Percentiles rank a stretch among this genome's conserved stretches.
Evolutionary conservation across 2,888 invertebrate genomes (phyloP).

Genomic region (Linhomoeus sp.): DNA sequence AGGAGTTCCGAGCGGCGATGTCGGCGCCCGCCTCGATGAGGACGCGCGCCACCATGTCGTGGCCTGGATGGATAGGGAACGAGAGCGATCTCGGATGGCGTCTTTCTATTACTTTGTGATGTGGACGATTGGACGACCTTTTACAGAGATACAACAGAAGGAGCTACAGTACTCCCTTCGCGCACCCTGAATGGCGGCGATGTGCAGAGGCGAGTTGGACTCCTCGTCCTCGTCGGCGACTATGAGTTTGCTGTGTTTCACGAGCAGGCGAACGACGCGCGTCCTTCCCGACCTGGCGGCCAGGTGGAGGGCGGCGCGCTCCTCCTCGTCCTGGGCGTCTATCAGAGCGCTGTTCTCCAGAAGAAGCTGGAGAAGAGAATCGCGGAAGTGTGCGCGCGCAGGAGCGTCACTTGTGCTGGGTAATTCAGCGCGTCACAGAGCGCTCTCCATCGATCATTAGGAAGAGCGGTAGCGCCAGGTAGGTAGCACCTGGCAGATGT

Average conservation of each 20-base stretch:
- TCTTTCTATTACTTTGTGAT: no score
- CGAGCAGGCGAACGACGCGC: slow-evolving; percentile 23
- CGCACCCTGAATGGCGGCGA: slow-evolving; percentile 27
- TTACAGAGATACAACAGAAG: not conserved
- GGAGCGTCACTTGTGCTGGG: no score
- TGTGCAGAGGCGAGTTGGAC: slow-evolving; percentile 31
- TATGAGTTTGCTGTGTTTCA: slow-evolving; percentile 24
- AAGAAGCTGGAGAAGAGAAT: slow-evolving; percentile 26
- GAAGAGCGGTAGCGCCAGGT: no score
- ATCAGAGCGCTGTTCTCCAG: slow-evolving; percentile 29
- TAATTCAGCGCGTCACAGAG: not conserved
- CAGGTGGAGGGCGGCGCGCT: slow-evolving; percentile 32
- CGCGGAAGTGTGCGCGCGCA: no score
- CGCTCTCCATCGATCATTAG: no score
- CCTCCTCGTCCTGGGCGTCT: slow-evolving; percentile 33
- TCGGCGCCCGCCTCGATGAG: slow-evolving; percentile 32
- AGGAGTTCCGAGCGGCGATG: slow-evolving; percentile 32
- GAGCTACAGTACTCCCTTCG: not conserved
- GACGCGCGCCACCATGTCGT: slow-evolving; percentile 27
- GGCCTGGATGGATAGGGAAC: slow-evolving; percentile 17
- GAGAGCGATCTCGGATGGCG: no score
- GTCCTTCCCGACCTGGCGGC: slow-evolving; percentile 21
- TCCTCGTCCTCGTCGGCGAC: slow-evolving; percentile 32
- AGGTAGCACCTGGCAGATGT: slow-evolving; percentile 10
- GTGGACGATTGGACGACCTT: not conserved